Evolutionary conservation across 2,888 invertebrate genomes (phyloP), one percentile per base, ranked within the genome.

Genomic region (Amiota minor): DNA sequence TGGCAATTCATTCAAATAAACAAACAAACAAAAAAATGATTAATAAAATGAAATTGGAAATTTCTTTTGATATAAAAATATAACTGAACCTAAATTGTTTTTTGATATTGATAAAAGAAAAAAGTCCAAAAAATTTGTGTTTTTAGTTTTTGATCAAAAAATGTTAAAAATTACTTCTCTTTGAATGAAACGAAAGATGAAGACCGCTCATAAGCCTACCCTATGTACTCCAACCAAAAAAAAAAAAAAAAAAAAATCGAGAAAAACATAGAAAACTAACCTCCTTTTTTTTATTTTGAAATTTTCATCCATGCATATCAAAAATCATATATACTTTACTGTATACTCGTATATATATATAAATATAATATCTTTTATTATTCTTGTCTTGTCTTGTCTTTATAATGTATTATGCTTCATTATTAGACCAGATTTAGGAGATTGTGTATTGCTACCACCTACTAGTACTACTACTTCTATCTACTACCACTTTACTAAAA

Each of bases 151-250:
- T 35, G 35, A 35, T 35, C 35, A 35, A 35, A 35, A 35, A 35
- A 35, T 35, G 23, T 62, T 62, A 35, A n/a, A n/a, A 62, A 62
- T n/a, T 6, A 68, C 50, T 78, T 73, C 75, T 79, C 74, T 75
- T 77, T 76, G 78, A 78, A 79, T 84, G 76, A 83, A 84, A 80
- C 83, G 86, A 86, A 88, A 87, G 86, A 81, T 83, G 87, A 83
- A 88, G 86, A 88, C 88, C 88, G 88, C 87, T 89, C 89, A 88
- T 87, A 86, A 87, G 88, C 88, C 88, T 88, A 89, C 89, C 89
- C 89, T 89, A 86, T 88, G 89, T 89, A 87, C 88, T 88, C 88
- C 87, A 86, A 87, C 79, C 74, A 79, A 56, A 77, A 76, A 69
- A 76, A 76, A 70, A 56, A 74, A 49, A 69, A 64, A 76, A 72